Percentiles rank a stretch among this genome's conserved stretches.
Conservation (phyloP, 2,888 invertebrate genomes). For the Parnassius apollo region DNA sequence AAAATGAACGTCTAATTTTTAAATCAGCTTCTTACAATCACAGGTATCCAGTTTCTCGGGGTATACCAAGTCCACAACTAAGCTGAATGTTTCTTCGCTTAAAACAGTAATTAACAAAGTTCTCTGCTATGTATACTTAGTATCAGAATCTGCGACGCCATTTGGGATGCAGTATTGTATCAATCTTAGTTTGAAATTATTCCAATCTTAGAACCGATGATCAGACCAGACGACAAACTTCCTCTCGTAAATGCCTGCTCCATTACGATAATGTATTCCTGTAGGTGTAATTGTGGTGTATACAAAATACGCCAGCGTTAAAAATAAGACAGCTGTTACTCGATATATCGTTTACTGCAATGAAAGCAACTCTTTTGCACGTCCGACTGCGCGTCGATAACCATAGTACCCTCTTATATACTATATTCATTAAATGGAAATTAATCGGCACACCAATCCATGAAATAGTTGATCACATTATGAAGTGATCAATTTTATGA, state of each 20-base stretch:
- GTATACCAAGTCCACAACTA: not conserved
- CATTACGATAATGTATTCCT: too few species aligned
- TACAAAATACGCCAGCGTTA: too few species aligned
- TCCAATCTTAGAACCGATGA: not conserved
- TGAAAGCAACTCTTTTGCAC: too few species aligned
- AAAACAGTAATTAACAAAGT: not conserved
- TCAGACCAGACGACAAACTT: not conserved
- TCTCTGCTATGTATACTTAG: not conserved
- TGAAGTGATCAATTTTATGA: too few species aligned
- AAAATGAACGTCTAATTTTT: not conserved
- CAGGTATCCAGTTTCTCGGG: not conserved
- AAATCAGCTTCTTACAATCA: not conserved
- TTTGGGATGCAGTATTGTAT: not conserved
- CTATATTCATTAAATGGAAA: too few species aligned
- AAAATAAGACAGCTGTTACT: too few species aligned
- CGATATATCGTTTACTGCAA: too few species aligned
- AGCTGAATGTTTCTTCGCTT: not conserved
- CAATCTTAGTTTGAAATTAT: not conserved
- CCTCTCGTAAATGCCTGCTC: not conserved
- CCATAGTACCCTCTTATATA: too few species aligned
- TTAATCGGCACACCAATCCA: too few species aligned
- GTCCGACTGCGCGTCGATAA: too few species aligned
- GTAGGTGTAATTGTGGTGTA: too few species aligned
- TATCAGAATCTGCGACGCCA: not conserved
- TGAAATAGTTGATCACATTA: too few species aligned